A percentile compares a stretch with the other conserved stretches of the same genome.
Conservation (phyloP, 2,797 vertebrate species). For the Melanotaenia nigrans region DNA sequence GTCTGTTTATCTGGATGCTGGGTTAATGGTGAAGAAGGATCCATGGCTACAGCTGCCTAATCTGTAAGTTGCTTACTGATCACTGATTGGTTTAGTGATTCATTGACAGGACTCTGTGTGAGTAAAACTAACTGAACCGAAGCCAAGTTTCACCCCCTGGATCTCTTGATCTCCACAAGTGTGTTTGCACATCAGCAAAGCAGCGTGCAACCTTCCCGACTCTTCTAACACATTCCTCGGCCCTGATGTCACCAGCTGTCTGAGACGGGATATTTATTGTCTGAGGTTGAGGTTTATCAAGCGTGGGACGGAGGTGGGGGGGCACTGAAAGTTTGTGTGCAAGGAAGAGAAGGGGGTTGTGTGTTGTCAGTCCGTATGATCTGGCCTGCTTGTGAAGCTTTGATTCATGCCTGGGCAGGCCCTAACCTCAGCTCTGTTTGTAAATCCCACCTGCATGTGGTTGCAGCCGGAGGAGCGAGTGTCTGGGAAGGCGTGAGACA, state of each 20-base stretch:
- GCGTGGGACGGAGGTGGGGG: constrained; percentile 36
- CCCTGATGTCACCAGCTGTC: constrained; percentile 71
- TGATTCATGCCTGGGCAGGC: constrained; percentile 72
- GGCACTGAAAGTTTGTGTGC: constrained; percentile 36
- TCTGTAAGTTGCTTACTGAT: neutral
- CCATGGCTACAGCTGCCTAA: neutral
- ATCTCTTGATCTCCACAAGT: constrained; percentile 2
- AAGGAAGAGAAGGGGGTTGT: constrained; percentile 25
- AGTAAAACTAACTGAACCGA: neutral
- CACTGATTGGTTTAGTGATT: constrained; percentile 32
- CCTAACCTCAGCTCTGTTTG: constrained; percentile 28
- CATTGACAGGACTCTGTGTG: neutral
- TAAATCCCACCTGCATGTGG: constrained; percentile 58
- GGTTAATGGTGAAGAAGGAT: neutral
- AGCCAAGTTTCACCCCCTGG: constrained; percentile 1
- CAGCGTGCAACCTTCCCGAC: constrained; percentile 9
- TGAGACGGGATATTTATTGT: constrained; percentile 69
- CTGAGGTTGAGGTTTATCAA: constrained; percentile 71
- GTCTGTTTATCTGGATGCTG: constrained; percentile 21
- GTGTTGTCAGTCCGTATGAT: constrained; percentile 61
- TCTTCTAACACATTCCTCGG: constrained; percentile 68
- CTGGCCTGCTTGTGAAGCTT: constrained; percentile 46
- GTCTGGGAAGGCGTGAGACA: constrained; percentile 54
- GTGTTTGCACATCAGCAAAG: neutral
- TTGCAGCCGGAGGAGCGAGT: constrained; percentile 20